Base-by-base conservation (phyloP, 2,113 vertebrate species). In the Zingel zingel region DNA sequence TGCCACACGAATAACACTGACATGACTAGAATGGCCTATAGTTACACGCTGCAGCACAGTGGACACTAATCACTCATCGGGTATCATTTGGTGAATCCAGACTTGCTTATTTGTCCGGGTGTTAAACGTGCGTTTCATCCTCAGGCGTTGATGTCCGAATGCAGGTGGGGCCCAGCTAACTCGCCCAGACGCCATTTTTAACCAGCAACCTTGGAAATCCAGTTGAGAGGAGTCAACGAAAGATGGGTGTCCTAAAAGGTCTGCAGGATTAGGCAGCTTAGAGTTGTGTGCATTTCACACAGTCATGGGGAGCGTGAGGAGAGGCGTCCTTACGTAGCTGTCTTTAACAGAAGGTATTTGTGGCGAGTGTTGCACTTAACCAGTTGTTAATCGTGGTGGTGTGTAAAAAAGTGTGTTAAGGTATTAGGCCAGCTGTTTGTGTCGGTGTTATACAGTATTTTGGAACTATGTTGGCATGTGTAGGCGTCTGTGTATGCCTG, bases 101-200 rank as follows among this genome's bases (percentile, higher is more conserved):
- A 69, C 88, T 61, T 61, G 81, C 89, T 91, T 87, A 85, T 87
- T 76, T 67, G 87, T 77, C 65, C 62, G 5, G 72, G 72, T 30
- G 80, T 78, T 76, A 86, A 93, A 76, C 13, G 21, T 67, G 56
- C 9, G 70, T 66, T 87, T 88, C 54, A 62, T 79, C 82, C 77
- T 36, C 57, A 12, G 71, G 47, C 50, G 78, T 71, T 77, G 78
- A 83, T 50, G 62, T 77, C 61, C 33, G 45, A 48, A 81, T 45
- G 21, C 71, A 12, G 54, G 48, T 12, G 58, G 45, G 30, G 36
- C 53, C 57, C 13, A 18, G 18, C 65, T 15, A 56, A 36, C 65
- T 66, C 67, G 45, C 36, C 57, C 85, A 11, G 43, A 50, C n/a
- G 69, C 75, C 76, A 50, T 88, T 86, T 88, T 92, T 86, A 89